A percentile compares a stretch with the other conserved stretches of the same genome.
Conservation (phyloP, 2,113 vertebrate species). For the Chamaea fasciata region DNA sequence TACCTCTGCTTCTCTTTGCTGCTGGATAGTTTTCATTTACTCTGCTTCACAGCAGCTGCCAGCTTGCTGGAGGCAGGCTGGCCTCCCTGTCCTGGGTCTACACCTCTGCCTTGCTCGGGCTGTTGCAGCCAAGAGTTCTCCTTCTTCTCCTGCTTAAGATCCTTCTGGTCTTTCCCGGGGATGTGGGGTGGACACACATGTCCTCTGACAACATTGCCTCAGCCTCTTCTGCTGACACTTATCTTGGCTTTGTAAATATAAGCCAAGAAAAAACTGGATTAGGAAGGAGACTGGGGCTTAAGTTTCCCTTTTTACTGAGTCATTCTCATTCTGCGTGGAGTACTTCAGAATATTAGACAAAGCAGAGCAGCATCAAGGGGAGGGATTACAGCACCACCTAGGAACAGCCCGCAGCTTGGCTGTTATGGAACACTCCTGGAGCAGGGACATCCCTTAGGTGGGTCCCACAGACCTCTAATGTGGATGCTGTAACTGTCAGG, state of each 20-base stretch:
- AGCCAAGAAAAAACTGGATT: neutral
- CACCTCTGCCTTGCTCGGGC: rapidly evolving
- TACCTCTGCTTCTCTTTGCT: neutral
- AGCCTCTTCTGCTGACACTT: neutral
- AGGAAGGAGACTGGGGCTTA: neutral
- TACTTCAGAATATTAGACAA: neutral
- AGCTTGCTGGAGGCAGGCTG: neutral
- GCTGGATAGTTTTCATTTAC: neutral
- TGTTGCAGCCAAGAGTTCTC: neutral
- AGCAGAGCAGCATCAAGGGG: neutral
- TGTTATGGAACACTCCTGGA: neutral
- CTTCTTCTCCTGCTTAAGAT: neutral
- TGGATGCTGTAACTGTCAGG: rapidly evolving
- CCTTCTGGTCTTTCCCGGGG: neutral
- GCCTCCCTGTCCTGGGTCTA: neutral
- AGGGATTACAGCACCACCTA: neutral
- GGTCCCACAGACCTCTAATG: neutral
- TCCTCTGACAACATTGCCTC: neutral
- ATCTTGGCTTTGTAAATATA: neutral
- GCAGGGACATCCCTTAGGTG: rapidly evolving
- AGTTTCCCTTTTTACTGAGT: neutral
- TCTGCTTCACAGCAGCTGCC: neutral
- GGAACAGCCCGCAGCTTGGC: neutral
- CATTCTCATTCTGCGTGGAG: neutral
- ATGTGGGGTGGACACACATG: rapidly evolving